These are phyloP conservation scores for Hippoglossus hippoglossus DNA, from an alignment of 2,797 vertebrate genomes.

Conservation along the genomic window DNA sequence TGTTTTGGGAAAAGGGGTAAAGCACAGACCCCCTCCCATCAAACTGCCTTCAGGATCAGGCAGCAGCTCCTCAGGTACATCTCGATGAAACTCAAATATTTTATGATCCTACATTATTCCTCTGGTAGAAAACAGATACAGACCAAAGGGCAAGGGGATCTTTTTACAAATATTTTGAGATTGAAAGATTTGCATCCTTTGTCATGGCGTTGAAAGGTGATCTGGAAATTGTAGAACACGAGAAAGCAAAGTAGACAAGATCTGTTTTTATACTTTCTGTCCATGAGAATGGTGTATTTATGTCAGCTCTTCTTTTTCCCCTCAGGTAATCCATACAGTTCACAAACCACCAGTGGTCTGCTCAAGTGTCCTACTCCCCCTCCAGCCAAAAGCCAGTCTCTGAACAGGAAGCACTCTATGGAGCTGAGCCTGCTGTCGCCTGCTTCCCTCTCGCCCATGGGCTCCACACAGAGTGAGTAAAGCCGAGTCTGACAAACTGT, in stretches of 20 bases:
- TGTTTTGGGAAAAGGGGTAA: slow-evolving; percentile 93
- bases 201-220: not conserved
- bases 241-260: not conserved
- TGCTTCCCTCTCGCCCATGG: slow-evolving; percentile 92
- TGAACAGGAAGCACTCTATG: slow-evolving; percentile 95
- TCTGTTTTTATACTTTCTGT: not conserved
- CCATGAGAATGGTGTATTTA: not conserved
- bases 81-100: slow-evolving; percentile 7
- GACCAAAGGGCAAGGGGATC: no score
- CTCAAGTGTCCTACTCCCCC: slow-evolving; percentile 97
- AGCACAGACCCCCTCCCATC: slow-evolving; percentile 95
- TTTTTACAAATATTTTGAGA: not conserved
- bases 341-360: slow-evolving; percentile 92
- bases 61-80: slow-evolving; percentile 85
- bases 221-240: slow-evolving; percentile 14
- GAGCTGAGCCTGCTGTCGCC: slow-evolving; percentile 96
- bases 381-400: slow-evolving; percentile 90
- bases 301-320: not conserved
- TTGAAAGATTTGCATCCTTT: not conserved
- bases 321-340: slow-evolving; percentile 93
- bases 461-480: slow-evolving; percentile 96
- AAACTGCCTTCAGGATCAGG: slow-evolving; percentile 93
- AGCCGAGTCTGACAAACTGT: not conserved
- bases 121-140: not conserved
- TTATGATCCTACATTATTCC: not conserved